A percentile compares a stretch with the other conserved stretches of the same genome.
Conservation (phyloP, 2,113 vertebrate genomes). For the Rostratula benghalensis region DNA sequence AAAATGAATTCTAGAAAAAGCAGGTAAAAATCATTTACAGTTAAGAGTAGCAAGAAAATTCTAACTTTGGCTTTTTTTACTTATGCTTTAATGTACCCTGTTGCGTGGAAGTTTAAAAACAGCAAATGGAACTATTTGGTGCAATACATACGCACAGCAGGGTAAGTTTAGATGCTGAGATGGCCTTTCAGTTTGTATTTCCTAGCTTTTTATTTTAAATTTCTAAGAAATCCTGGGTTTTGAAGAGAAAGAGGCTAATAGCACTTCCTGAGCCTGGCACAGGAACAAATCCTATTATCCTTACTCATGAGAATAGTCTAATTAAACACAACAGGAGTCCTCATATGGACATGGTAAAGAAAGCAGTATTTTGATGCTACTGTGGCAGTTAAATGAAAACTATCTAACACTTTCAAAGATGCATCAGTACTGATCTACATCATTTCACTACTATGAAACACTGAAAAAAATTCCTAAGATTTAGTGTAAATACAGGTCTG, state of each 20-base stretch:
- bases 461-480: not conserved
- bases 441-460: not conserved
- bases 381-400: not conserved
- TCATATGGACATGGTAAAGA: conserved; percentile 32
- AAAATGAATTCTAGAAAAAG: not conserved
- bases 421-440: not conserved
- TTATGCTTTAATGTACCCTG: not conserved
- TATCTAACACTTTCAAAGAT: not conserved
- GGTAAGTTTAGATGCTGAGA: not conserved
- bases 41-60: conserved; percentile 14
- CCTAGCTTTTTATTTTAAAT: not conserved
- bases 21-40: not conserved
- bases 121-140: not conserved
- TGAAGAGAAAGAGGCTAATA: conserved; percentile 21
- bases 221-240: not conserved
- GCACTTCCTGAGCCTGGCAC: conserved; percentile 25
- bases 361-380: conserved; percentile 26
- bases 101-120: conserved; percentile 6
- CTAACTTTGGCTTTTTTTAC: not conserved
- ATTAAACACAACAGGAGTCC: conserved; percentile 56
- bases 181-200: conserved; percentile 8
- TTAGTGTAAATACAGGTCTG: not conserved
- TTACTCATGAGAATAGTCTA: conserved; percentile 54
- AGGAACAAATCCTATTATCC: conserved; percentile 50
- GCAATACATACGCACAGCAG: not conserved